Percentiles rank a stretch among this genome's conserved stretches.
These are phyloP conservation scores for Chrysogorgia sp. DNA, from an alignment of 92 coral and sea anemone species.

Conservation along the genomic window DNA sequence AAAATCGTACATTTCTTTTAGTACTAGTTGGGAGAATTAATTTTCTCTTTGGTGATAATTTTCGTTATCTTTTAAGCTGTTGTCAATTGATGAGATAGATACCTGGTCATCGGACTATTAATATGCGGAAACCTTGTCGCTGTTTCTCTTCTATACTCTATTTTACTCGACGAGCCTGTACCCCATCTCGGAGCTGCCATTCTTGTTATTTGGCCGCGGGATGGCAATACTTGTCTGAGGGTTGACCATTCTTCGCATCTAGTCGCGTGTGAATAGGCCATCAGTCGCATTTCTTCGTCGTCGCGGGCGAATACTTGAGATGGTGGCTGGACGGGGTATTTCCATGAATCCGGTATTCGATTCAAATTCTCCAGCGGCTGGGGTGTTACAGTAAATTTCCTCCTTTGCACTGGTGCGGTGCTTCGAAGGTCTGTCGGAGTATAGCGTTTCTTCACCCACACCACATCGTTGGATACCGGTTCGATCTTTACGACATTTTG, in stretches of 20 bases:
- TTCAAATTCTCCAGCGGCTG: constrained; percentile 20
- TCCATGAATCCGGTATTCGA: constrained; percentile 76
- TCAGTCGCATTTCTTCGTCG: constrained; percentile 79
- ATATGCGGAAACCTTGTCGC: constrained; percentile 85
- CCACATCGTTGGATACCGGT: constrained; percentile 70
- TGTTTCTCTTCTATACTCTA: constrained; percentile 40
- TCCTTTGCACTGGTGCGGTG: constrained; percentile 90
- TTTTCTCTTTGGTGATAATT: too few relatives aligned
- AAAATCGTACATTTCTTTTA: too few relatives aligned
- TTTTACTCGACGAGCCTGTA: constrained; percentile 59
- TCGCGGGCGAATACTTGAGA: constrained; percentile 83
- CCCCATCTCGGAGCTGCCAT: constrained; percentile 89
- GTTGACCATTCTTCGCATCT: constrained; percentile 99
- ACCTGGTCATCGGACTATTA: constrained; percentile 99
- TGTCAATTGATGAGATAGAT: too few relatives aligned
- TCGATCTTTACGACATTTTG: constrained; percentile 45
- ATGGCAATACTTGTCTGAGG: constrained; percentile 84
- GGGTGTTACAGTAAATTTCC: constrained; percentile 75
- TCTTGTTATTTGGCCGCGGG: constrained; percentile 72
- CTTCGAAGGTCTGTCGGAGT: constrained; percentile 87
- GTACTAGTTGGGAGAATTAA: too few relatives aligned
- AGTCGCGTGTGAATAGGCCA: constrained; percentile 85
- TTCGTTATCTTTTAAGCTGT: not conserved
- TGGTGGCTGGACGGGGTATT: constrained; percentile 74
- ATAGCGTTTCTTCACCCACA: constrained; percentile 94